phyloP scores from a whole-genome alignment of 2,797 vertebrate species.

The Alauda arvensis region DNA sequence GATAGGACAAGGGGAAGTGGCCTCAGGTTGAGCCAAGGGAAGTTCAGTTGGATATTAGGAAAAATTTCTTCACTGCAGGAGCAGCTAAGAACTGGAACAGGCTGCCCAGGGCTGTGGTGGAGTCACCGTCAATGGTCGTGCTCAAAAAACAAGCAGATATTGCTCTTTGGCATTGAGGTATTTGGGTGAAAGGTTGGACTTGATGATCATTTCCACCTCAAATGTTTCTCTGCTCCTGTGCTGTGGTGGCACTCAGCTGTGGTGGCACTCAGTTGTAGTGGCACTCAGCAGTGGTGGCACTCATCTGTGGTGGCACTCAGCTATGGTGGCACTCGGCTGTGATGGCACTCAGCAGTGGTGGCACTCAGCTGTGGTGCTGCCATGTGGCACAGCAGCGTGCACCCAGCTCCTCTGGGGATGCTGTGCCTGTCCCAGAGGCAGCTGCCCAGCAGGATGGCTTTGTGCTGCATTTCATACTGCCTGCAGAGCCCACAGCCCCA shows the following conservation, averaged over 20 bases:
- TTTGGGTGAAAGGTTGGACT: not conserved
- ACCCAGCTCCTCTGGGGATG: not conserved
- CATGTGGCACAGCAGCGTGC: fast-evolving
- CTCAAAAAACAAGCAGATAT: not conserved
- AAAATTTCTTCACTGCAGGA: not conserved
- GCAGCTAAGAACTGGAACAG: not conserved
- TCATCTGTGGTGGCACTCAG: not conserved
- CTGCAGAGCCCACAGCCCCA: not conserved
- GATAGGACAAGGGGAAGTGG: not conserved
- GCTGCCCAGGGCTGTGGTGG: not conserved
- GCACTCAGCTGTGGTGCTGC: not conserved
- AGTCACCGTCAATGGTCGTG: not conserved
- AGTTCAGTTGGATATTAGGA: not conserved
- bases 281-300: not conserved
- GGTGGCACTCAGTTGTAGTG: not conserved
- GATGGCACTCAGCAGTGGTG: not conserved
- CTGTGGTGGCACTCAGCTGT: no score
- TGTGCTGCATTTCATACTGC: not conserved
- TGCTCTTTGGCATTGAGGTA: not conserved
- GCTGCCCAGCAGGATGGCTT: fast-evolving
- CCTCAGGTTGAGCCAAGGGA: not conserved
- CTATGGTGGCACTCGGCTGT: no score
- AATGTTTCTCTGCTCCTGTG: no score
- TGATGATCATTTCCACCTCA: not conserved
- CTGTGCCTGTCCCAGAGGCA: not conserved